phyloP scores from a whole-genome alignment of 2,113 vertebrate genomes.

The Istiophorus platypterus region DNA sequence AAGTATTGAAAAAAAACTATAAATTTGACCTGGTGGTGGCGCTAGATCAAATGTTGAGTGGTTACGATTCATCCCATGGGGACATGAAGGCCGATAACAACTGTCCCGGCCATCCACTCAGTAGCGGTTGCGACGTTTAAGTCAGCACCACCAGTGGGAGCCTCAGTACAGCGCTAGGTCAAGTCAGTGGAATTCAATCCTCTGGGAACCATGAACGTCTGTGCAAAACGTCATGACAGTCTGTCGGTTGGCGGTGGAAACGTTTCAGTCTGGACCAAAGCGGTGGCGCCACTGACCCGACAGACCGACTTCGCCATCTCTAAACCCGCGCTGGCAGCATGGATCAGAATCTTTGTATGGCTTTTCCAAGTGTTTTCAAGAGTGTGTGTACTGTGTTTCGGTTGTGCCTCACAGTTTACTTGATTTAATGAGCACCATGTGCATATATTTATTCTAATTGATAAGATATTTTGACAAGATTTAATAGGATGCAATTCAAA shows the following conservation, averaged over 20 bases:
- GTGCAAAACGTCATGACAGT: neutral
- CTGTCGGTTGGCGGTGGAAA: neutral
- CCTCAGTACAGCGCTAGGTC: neutral
- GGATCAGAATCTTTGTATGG: neutral
- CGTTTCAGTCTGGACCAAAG: neutral
- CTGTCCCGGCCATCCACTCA: neutral
- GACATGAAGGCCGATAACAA: neutral
- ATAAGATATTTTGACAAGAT: constrained; percentile 69
- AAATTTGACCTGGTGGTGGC: neutral
- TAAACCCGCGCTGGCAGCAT: neutral
- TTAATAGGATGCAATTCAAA: constrained; percentile 69
- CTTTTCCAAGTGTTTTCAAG: neutral
- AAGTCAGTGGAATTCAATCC: neutral
- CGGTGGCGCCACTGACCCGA: neutral
- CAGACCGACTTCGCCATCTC: neutral
- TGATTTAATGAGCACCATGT: constrained; percentile 68
- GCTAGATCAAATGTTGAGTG: neutral
- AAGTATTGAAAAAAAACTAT: neutral
- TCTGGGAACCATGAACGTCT: neutral
- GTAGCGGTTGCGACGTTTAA: neutral
- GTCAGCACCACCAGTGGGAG: neutral
- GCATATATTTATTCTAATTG: constrained; percentile 72
- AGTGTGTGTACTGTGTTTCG: constrained; percentile 34
- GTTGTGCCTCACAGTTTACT: constrained; percentile 54
- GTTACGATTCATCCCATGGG: neutral